Evolutionary conservation across 2,888 invertebrate genomes (phyloP).

Genomic region (Cephonodes hylas): DNA sequence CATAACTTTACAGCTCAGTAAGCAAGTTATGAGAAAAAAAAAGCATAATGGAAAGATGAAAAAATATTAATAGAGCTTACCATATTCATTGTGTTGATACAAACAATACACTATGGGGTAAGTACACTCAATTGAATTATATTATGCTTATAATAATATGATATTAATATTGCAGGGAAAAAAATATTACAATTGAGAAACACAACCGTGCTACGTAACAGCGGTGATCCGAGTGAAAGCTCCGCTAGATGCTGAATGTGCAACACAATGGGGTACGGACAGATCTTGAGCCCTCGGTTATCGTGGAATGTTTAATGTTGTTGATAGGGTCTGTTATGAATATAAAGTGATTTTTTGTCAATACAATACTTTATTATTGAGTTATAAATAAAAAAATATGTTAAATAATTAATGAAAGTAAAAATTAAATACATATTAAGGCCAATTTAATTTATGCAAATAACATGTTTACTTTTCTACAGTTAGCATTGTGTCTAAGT

Average conservation of each 20-base stretch:
- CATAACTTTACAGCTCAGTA: conserved; percentile 76
- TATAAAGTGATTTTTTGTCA: conserved; percentile 59
- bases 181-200: conserved; percentile 38
- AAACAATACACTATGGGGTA: conserved; percentile 64
- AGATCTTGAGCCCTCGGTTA: conserved; percentile 53
- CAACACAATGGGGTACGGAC: conserved; percentile 66
- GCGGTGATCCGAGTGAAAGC: conserved; percentile 65
- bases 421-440: too few relatives aligned
- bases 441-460: too few relatives aligned
- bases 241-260: conserved; percentile 51
- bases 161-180: conserved; percentile 44
- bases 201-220: conserved; percentile 65
- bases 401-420: too few relatives aligned
- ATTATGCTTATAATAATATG: conserved; percentile 49
- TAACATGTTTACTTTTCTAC: too few relatives aligned
- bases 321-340: conserved; percentile 62
- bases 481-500: too few relatives aligned
- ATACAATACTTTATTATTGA: background rate
- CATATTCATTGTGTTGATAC: conserved; percentile 72
- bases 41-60: conserved; percentile 54
- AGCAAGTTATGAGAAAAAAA: conserved; percentile 50
- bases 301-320: conserved; percentile 45
- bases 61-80: conserved; percentile 71
- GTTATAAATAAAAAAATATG: background rate
- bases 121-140: conserved; percentile 59